phyloP scores from a whole-genome alignment of 2,888 invertebrate species.

The Drosophila falleni region DNA sequence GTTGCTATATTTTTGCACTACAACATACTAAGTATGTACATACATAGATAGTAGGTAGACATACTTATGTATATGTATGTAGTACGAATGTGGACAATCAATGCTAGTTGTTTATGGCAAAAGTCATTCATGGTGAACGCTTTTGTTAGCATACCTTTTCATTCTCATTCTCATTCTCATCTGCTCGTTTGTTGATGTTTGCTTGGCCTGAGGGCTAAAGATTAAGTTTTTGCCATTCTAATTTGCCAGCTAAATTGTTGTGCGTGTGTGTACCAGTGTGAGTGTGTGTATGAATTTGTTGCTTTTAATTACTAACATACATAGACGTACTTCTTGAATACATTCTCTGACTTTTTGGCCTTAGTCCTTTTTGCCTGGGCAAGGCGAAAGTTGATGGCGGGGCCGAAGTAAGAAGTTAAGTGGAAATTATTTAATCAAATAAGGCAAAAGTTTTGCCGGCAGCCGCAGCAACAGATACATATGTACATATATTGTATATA shows the following conservation, averaged over 20 bases:
- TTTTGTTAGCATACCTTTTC: conserved; percentile 51
- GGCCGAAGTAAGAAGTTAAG: conserved; percentile 69
- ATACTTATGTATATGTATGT: no score
- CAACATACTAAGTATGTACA: background rate
- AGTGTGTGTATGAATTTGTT: conserved; percentile 44
- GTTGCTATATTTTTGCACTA: conserved; percentile 54
- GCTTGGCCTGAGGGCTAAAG: conserved; percentile 52
- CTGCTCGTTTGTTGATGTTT: conserved; percentile 27
- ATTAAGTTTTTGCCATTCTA: conserved; percentile 76
- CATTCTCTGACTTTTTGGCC: conserved; percentile 33
- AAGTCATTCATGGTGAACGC: conserved; percentile 57
- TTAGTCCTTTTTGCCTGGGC: conserved; percentile 18
- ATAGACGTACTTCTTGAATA: conserved; percentile 26
- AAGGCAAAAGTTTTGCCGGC: conserved; percentile 58
- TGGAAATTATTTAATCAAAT: conserved; percentile 82
- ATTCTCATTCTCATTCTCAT: conserved; percentile 22
- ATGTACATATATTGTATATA: background rate
- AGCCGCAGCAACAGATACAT: conserved; percentile 53
- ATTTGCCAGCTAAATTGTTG: conserved; percentile 67
- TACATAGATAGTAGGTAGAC: background rate
- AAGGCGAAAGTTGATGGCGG: conserved; percentile 24
- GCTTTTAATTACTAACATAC: conserved; percentile 67
- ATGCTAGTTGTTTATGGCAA: conserved; percentile 65
- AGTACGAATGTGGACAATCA: conserved; percentile 55
- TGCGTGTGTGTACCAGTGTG: conserved; percentile 33